A percentile compares a stretch with the other conserved stretches of the same genome.
These are phyloP conservation scores for Rhinoptilus africanus DNA, from an alignment of 2,113 vertebrate genomes.

Conservation along the genomic window DNA sequence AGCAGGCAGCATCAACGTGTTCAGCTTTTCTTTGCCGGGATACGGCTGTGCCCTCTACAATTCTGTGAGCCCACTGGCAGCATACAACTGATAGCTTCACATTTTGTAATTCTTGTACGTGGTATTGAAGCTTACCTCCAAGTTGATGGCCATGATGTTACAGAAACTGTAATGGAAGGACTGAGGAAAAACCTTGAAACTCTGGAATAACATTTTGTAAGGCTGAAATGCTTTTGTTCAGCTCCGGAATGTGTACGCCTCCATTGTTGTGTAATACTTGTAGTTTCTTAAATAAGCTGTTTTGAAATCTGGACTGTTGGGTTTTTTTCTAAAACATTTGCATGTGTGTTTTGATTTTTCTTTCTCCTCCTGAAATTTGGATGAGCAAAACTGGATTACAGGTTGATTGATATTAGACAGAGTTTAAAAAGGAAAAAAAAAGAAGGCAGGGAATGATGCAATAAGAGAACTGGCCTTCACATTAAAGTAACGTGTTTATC, in stretches of 20 bases:
- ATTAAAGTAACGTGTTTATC: neutral
- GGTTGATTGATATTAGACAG: neutral
- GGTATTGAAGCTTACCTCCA: neutral
- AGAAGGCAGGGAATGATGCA: neutral
- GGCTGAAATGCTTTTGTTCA: neutral
- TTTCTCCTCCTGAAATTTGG: neutral
- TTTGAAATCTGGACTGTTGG: neutral
- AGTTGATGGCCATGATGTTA: neutral
- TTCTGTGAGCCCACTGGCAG: neutral
- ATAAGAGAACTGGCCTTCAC: neutral
- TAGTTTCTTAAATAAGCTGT: slow-evolving; percentile 12
- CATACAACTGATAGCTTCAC: neutral
- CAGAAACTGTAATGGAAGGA: neutral
- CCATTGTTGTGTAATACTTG: slow-evolving; percentile 26
- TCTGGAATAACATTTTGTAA: neutral
- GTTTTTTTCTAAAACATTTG: neutral
- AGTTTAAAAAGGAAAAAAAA: neutral
- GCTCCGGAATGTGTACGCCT: neutral
- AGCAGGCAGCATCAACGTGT: neutral
- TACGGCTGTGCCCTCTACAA: neutral
- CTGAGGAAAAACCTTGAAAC: neutral
- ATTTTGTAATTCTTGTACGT: neutral
- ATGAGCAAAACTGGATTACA: neutral
- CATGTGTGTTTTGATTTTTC: neutral
- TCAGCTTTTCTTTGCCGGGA: neutral